Conservation (phyloP, 1,140 invertebrate species). For the Monomorium pharaonis region DNA sequence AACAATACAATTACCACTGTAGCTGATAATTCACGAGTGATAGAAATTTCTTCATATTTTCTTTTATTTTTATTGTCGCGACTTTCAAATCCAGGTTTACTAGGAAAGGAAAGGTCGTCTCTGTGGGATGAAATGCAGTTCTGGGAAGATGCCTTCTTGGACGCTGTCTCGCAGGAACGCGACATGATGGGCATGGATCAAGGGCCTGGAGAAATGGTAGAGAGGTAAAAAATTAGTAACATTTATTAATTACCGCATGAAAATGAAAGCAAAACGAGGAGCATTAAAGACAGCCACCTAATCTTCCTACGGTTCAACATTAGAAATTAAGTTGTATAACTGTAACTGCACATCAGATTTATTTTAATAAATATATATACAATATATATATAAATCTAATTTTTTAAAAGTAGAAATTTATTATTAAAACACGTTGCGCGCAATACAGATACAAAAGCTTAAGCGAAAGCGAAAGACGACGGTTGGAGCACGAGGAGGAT, state of each 20-base stretch:
- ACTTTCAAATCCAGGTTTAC: conserved; percentile 73
- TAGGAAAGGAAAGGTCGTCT: conserved; percentile 91
- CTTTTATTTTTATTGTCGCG: background rate
- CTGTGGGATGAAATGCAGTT: conserved; percentile 99
- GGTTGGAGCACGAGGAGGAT: conserved; percentile 99
- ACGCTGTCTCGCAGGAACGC: conserved; percentile 99
- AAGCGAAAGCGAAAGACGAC: conserved; percentile 97
- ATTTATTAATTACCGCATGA: background rate
- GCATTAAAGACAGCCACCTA: background rate
- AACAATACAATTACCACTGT: background rate
- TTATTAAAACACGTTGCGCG: background rate
- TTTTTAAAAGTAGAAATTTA: background rate
- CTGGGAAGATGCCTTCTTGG: conserved; percentile 99
- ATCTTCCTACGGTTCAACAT: background rate
- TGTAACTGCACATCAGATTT: background rate
- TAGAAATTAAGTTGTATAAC: background rate
- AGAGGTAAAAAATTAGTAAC: conserved; percentile 87
- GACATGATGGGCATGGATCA: conserved; percentile 99
- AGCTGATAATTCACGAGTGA: background rate
- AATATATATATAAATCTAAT: background rate
- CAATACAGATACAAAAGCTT: conserved; percentile 93
- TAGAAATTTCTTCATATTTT: background rate
- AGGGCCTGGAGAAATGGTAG: conserved; percentile 99
- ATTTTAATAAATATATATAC: no score
- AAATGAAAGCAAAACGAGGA: background rate